Evolutionary conservation across 2,113 vertebrate species (phyloP).

Genomic region (Callorhinus ursinus): DNA sequence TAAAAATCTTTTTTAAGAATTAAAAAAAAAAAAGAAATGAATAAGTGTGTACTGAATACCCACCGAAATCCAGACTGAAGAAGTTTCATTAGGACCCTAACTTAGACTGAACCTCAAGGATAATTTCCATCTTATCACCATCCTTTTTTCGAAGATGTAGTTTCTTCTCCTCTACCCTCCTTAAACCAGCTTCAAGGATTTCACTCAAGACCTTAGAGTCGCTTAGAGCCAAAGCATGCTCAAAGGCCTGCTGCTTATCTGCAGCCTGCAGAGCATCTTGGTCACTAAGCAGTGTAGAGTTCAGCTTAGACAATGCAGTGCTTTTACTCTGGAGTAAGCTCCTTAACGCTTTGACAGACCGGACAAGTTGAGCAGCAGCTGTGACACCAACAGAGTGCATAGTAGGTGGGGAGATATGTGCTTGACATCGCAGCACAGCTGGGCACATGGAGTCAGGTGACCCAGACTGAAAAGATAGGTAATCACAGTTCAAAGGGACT

Average conservation of each 20-base stretch:
- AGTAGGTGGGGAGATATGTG: neutral
- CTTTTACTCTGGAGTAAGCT: neutral
- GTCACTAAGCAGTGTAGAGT: neutral
- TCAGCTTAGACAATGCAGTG: neutral
- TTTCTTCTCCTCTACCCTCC: neutral
- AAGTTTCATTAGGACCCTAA: neutral
- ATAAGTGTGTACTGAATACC: neutral
- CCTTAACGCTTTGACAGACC: neutral
- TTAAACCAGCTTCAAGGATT: neutral
- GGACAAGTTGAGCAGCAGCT: neutral
- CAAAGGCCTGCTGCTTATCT: neutral
- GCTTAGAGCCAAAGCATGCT: neutral
- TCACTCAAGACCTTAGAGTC: neutral
- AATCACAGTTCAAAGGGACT: neutral
- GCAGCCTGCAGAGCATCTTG: neutral
- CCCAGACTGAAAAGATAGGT: neutral
- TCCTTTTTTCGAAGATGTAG: neutral
- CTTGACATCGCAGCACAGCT: neutral
- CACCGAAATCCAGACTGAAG: neutral
- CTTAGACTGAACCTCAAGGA: neutral
- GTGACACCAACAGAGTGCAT: neutral
- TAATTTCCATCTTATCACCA: conserved; percentile 23
- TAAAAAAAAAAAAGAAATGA: neutral
- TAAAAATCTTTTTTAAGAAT: neutral
- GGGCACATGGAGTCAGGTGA: neutral